Evolutionary conservation across 2,797 vertebrate species (phyloP).

Genomic region (Prunella strophiata): DNA sequence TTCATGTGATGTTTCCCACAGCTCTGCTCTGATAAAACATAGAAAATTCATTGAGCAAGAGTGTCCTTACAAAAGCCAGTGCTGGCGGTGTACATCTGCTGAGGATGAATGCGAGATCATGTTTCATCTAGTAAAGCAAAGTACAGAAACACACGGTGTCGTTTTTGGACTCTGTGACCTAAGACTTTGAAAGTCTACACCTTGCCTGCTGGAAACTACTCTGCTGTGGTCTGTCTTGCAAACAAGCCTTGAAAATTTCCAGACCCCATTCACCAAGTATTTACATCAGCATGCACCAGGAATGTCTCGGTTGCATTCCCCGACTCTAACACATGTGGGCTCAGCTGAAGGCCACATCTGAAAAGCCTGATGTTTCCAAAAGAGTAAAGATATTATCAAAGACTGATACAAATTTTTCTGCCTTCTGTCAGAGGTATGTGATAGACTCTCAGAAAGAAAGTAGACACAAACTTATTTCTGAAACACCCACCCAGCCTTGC

Average conservation of each 20-base stretch:
- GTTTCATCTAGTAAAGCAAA: slow-evolving; percentile 27
- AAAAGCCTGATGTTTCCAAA: background rate
- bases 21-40: slow-evolving; percentile 37
- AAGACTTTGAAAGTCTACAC: slow-evolving; percentile 21
- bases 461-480: background rate
- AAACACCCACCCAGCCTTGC: background rate
- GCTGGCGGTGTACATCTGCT: background rate
- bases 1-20: slow-evolving; percentile 59
- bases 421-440: background rate
- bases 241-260: slow-evolving; percentile 32
- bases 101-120: slow-evolving; percentile 13
- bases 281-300: background rate
- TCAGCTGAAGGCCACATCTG: background rate
- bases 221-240: slow-evolving; percentile 8
- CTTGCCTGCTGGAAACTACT: slow-evolving; percentile 28
- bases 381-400: background rate
- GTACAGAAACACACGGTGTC: slow-evolving; percentile 28
- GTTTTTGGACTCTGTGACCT: slow-evolving; percentile 3
- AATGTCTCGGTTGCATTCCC: background rate
- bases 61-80: slow-evolving; percentile 29
- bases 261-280: background rate
- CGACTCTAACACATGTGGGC: background rate
- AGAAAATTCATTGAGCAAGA: slow-evolving; percentile 44
- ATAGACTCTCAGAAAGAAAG: background rate
- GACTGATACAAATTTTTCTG: background rate